phyloP scores from a whole-genome alignment of 1,140 invertebrate genomes.

The Drosophila lacertosa region DNA sequence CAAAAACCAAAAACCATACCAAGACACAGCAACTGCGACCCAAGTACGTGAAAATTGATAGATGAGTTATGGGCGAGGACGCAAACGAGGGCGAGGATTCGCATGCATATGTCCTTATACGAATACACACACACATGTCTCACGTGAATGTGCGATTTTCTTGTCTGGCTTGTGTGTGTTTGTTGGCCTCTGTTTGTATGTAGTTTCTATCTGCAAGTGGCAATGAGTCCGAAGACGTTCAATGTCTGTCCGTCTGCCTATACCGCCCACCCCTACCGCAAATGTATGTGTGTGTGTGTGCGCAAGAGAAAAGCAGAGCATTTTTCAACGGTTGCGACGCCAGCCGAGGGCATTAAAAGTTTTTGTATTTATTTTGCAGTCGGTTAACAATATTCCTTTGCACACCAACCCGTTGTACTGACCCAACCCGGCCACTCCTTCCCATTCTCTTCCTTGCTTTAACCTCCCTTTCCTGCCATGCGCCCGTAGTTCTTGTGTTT shows the following conservation, averaged over 20 bases:
- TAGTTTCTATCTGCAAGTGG: constrained; percentile 77
- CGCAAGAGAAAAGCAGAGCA: constrained; percentile 45
- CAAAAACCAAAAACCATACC: constrained; percentile 20
- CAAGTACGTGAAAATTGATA: constrained; percentile 84
- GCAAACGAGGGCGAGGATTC: constrained; percentile 48
- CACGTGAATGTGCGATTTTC: not conserved
- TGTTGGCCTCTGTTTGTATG: constrained; percentile 37
- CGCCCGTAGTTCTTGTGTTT: constrained; percentile 24
- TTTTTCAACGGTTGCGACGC: constrained; percentile 77
- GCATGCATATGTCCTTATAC: constrained; percentile 74
- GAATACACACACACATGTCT: constrained; percentile 40
- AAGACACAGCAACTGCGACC: constrained; percentile 54
- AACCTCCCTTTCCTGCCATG: not conserved
- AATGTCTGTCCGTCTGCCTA: constrained; percentile 56
- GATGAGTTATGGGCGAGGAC: constrained; percentile 77
- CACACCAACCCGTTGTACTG: not conserved
- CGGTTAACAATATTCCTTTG: constrained; percentile 80
- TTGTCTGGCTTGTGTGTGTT: constrained; percentile 18
- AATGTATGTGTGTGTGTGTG: constrained; percentile 18
- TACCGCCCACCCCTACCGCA: constrained; percentile 16
- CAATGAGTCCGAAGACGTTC: constrained; percentile 82
- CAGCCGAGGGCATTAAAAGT: constrained; percentile 78
- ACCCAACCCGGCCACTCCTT: constrained; percentile 5
- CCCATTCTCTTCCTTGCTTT: not conserved
- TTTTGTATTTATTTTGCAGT: constrained; percentile 83